Evolutionary conservation across 2,888 invertebrate genomes (phyloP), one percentile per base, ranked within the genome.

Genomic region (Taphrorychus bicolor): DNA sequence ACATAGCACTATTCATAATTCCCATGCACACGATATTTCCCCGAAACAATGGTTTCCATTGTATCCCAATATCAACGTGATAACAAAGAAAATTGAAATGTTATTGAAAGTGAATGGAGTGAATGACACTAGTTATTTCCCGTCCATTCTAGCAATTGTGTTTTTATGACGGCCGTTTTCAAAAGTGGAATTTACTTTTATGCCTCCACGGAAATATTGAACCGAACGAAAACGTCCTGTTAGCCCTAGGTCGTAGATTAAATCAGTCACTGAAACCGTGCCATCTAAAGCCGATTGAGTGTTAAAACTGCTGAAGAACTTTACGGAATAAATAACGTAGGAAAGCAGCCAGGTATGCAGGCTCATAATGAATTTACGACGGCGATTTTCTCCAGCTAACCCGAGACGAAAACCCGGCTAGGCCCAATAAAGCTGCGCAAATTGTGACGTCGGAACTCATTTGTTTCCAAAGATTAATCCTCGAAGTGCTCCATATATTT

Each of bases 361-460:
- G 32, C 24, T 61, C 58, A 51, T 62, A 67, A 59, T 62, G 59
- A 67, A 67, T 67, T 67, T 67, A 67, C 53, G 59, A 53, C 21
- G 41, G 59, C 59, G 53, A 67, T 59, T 61, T 67, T 66, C 66
- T 42, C 49, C 14, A 57, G 11, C 61, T 61, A 61, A 66, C 58
- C 62, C 53, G 48, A 62, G 62, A 67, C 45, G 62, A 62, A 62
- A 62, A 58, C 62, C 58, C 45, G 60, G 42, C 62, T 62, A 62
- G 62, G 62, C 62, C 58, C 58, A 67, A 67, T 67, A 67, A 67
- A 67, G 58, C 67, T 32, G 61, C 67, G 67, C 67, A 67, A 67
- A 67, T 67, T 67, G 67, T 67, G 67, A 67, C 67, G 67, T 62
- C 67, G 67, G 54, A 67, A 62, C 62, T 67, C 62, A 67, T 67